Evolutionary conservation across 2,113 vertebrate genomes (phyloP), one percentile per base, ranked within the genome.

Genomic region (Paradoxurus hermaphroditus): DNA sequence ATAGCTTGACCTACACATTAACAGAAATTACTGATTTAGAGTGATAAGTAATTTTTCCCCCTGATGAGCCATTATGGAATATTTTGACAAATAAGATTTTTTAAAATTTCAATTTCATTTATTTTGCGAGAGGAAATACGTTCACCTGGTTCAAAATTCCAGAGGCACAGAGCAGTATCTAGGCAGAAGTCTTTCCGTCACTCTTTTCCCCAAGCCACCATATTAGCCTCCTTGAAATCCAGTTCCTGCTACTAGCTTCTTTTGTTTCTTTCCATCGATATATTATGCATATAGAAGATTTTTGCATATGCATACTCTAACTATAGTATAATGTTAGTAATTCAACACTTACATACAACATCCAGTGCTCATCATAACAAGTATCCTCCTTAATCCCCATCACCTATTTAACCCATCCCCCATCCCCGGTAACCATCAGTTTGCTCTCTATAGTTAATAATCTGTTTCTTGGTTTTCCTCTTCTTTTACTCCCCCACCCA

Each of bases 201-300:
- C 18, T 94, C 23, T 84, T 5, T 53, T 62, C 5, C 51, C 11
- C 46, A 78, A 29, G 23, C 1, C 14, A 31, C 5, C 2, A 0
- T 51, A 12, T 27, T 81, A 70, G 13, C 51, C 39, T 90, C 49
- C 31, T 72, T 72, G 36, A 93, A 87, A 62, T 15, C 15, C 19
- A 91, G 5, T 13, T 91, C 9, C 51, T 59, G 59, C 67, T 49
- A 36, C 41, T 77, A 51, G 41, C 62, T 75, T 93, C 23, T 67
- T 95, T 72, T 41, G 41, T 88, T 96, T 97, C n/a, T 27, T 79
- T 79, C 39, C 31, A 49, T 92, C 79, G 72, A 81, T 85, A 46
- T 72, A 73, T 51, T 78, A 85, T 91, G 23, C 44, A 36, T 83
- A 25, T 53, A 70, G 19, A 39, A 72, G 36, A 81, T 70, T 56